Percentiles rank a stretch among this genome's conserved stretches.
Conservation (phyloP, 2,113 vertebrate genomes). For the Petroica traversi region DNA sequence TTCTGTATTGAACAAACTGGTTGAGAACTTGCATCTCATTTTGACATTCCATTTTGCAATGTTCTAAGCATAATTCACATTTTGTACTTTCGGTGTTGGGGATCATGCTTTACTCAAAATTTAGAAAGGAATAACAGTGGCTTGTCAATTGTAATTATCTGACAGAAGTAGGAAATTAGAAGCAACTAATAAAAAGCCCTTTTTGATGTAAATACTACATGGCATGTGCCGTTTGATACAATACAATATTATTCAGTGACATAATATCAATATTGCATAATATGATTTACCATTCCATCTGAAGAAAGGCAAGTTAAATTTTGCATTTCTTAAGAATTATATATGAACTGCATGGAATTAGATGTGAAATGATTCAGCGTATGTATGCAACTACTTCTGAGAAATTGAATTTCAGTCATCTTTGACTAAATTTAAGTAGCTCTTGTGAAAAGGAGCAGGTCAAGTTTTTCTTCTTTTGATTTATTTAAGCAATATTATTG, state of each 20-base stretch:
- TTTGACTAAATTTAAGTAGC: background rate
- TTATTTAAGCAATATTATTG: background rate
- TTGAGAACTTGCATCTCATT: background rate
- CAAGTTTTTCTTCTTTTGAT: background rate
- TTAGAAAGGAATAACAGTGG: background rate
- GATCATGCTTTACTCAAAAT: background rate
- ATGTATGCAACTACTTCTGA: background rate
- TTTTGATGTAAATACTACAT: background rate
- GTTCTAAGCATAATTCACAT: background rate
- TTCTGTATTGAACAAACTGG: background rate
- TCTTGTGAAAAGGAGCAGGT: background rate
- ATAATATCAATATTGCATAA: background rate
- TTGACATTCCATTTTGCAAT: background rate
- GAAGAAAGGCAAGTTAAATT: background rate
- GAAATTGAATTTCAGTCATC: background rate
- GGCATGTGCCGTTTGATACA: background rate
- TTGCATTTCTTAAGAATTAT: background rate
- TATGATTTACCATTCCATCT: background rate
- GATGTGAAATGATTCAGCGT: background rate
- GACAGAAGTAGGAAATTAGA: background rate
- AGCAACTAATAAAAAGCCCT: background rate
- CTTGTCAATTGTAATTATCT: background rate
- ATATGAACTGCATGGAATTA: background rate
- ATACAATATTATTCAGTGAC: background rate
- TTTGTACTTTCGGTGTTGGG: background rate